Evolutionary conservation across 2,113 vertebrate species (phyloP).

Genomic region (Atractosteus spatula): DNA sequence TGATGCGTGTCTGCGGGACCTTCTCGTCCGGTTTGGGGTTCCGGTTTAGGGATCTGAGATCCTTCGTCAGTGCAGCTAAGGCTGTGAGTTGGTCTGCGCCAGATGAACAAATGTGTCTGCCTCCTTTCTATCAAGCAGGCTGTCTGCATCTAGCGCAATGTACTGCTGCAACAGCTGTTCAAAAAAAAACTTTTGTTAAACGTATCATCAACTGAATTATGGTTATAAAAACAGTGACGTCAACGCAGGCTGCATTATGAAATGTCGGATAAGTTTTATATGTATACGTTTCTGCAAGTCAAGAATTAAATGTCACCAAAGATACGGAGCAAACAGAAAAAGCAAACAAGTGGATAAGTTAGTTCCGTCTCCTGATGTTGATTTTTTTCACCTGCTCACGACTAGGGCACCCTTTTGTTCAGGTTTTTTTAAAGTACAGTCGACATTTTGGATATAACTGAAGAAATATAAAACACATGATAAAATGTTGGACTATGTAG

Average conservation of each 20-base stretch:
- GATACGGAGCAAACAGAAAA: no score
- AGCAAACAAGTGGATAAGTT: no score
- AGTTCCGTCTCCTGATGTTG: no score
- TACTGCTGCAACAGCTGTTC: not conserved
- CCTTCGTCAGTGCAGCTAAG: slow-evolving; percentile 29
- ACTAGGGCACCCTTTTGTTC: no score
- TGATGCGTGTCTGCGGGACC: slow-evolving; percentile 50
- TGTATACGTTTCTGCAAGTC: not conserved
- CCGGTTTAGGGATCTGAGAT: slow-evolving; percentile 36
- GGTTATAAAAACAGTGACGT: no score
- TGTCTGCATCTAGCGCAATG: not conserved
- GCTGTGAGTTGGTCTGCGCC: slow-evolving; percentile 39
- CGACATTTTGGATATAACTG: no score
- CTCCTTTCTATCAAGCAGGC: not conserved
- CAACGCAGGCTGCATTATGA: not conserved
- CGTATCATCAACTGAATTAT: no score
- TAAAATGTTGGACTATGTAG: no score
- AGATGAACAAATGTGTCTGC: not conserved
- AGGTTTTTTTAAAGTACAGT: no score
- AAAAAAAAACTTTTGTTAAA: not conserved
- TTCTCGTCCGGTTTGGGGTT: slow-evolving; percentile 38
- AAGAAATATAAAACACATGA: no score
- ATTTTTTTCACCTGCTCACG: no score
- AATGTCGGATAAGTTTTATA: not conserved
- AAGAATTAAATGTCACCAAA: no score